Base-by-base conservation (phyloP, 2,797 vertebrate genomes). In the Selene dorsalis region DNA sequence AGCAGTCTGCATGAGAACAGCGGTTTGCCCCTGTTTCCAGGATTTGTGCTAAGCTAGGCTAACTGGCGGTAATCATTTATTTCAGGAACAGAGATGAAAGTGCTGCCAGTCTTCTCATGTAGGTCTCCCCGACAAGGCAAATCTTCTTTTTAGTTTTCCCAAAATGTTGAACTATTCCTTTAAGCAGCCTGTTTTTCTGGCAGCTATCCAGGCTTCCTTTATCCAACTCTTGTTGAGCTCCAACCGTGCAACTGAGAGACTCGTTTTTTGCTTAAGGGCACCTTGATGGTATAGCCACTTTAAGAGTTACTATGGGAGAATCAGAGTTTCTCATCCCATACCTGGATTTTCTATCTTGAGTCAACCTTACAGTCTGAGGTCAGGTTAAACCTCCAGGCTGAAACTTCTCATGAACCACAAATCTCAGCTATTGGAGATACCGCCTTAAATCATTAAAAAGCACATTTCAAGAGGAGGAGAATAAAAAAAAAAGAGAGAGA, bases 251-350 rank as follows among this genome's bases (percentile, higher is more conserved):
- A 53, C 58, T 55, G 48, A 16, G 57, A 77, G 12, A 35, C 63
- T 10, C 18, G 2, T 38, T 55, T 66, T 73, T 70, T 67, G 53
- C 74, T 78, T 47, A 18, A 67, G 61, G 73, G 75, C 57, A 68
- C 66, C 62, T 80, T 72, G 58, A 64, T 65, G 52, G 24, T 14
- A 35, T 35, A 58, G 11, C 64, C 62, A 10, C 57, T 55, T 24
- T 13, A n/a, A 18, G 20, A 22, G 48, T 28, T 48, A 22, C 55
- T 35, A 11, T 32, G 41, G 69, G 60, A 72, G 28, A 59, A 69
- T 75, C 47, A 69, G 9, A 5, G 20, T 59, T 41, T 77, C 30
- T 64, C 59, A 53, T 56, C 45, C 60, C 35, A 26, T n/a, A 62
- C 53, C 55, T 64, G 68, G 32, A 76, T 58, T 73, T 66, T 76